These are phyloP conservation scores for Lamellibrachia luymesi DNA, from an alignment of 1,140 invertebrate genomes.

Conservation along the genomic window DNA sequence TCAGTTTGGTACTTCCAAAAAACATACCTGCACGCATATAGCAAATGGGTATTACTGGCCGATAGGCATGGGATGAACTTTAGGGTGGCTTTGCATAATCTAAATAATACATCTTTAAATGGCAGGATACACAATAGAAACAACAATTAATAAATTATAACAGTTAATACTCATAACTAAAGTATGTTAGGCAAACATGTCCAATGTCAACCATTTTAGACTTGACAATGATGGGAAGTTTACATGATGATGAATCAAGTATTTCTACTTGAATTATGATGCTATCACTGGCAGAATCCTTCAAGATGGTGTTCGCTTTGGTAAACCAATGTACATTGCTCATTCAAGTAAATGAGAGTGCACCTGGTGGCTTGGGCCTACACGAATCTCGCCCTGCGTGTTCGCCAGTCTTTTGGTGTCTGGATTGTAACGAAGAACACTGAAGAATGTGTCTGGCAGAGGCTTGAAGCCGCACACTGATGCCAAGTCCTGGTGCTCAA, in stretches of 20 bases:
- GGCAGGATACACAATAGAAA: too few species aligned
- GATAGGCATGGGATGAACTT: too few species aligned
- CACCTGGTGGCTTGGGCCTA: conserved; percentile 91
- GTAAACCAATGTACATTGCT: neutral
- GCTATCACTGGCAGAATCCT: neutral
- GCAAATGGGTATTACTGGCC: neutral
- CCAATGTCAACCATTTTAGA: neutral
- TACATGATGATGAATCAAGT: neutral
- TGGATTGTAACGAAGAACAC: conserved; percentile 64
- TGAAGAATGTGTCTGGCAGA: conserved; percentile 59
- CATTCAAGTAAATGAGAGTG: neutral
- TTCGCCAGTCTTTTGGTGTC: conserved; percentile 70
- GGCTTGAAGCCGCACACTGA: conserved; percentile 53
- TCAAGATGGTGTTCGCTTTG: neutral
- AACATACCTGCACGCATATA: conserved; percentile 13
- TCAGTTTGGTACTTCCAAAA: too few species aligned
- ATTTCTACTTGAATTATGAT: neutral
- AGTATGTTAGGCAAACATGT: neutral
- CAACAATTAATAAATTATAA: neutral
- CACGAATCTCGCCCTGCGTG: conserved; percentile 91
- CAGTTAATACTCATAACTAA: neutral
- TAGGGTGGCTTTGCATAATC: too few species aligned
- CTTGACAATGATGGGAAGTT: neutral
- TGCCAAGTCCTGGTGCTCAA: conserved; percentile 60
- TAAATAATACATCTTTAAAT: too few species aligned